These are phyloP conservation scores for Dicyrtomina minuta DNA, from an alignment of 2,888 invertebrate genomes.

Conservation along the genomic window DNA sequence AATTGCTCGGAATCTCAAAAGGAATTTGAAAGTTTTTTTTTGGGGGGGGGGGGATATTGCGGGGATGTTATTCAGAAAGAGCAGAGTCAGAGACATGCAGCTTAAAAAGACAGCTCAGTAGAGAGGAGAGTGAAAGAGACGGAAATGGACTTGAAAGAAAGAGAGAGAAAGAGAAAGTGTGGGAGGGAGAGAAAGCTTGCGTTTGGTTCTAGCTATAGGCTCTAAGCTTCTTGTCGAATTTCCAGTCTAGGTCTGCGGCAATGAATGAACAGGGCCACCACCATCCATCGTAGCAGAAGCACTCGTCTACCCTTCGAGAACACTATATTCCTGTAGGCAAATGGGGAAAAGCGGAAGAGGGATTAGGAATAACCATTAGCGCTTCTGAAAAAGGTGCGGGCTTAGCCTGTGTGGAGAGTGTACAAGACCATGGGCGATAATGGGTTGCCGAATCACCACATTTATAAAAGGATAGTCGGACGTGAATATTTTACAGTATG, in stretches of 20 bases:
- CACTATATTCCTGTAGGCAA: background rate
- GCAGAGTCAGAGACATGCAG: too few relatives aligned
- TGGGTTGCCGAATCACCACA: slow-evolving; percentile 41
- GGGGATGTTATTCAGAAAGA: too few relatives aligned
- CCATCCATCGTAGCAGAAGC: background rate
- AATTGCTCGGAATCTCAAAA: too few relatives aligned
- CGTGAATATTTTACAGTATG: slow-evolving; percentile 39
- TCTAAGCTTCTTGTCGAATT: background rate
- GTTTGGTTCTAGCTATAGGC: slow-evolving; percentile 1
- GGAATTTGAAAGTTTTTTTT: too few relatives aligned
- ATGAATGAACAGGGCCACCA: background rate
- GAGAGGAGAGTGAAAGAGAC: background rate
- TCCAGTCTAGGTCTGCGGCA: background rate
- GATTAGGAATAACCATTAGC: slow-evolving; percentile 29
- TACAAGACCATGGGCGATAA: slow-evolving; percentile 38
- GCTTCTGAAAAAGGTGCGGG: slow-evolving; percentile 22
- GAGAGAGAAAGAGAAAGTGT: background rate
- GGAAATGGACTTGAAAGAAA: background rate
- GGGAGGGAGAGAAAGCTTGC: background rate
- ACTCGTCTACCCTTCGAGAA: background rate
- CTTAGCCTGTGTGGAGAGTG: background rate
- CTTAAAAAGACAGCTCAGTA: too few relatives aligned
- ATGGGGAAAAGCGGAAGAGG: slow-evolving; percentile 23
- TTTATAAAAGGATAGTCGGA: slow-evolving; percentile 36
- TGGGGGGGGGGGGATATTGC: too few relatives aligned